These are phyloP conservation scores for Megaleporinus macrocephalus DNA, from an alignment of 2,113 vertebrate genomes.

Conservation along the genomic window DNA sequence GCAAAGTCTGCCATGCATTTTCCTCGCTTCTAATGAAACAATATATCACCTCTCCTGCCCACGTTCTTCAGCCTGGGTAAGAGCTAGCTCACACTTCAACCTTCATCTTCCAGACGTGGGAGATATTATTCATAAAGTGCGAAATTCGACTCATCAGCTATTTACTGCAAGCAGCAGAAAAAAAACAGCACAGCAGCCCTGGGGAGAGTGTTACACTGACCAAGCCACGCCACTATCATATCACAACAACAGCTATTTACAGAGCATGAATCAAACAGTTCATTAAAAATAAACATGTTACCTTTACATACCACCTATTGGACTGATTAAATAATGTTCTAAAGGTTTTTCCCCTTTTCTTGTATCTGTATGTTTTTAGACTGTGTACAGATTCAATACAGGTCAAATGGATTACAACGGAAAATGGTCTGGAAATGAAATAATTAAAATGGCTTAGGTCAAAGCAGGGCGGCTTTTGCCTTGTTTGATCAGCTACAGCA, in stretches of 20 bases:
- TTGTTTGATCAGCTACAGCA: background rate
- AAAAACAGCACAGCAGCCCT: background rate
- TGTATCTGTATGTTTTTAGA: background rate
- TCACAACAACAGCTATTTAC: constrained; percentile 5
- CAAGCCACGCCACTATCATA: background rate
- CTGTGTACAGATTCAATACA: background rate
- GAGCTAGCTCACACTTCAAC: constrained; percentile 43
- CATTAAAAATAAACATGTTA: background rate
- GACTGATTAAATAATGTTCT: background rate
- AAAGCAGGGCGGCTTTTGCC: background rate
- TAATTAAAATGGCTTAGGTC: background rate
- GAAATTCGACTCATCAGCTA: constrained; percentile 43
- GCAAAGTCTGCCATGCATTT: constrained; percentile 38
- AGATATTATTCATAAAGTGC: constrained; percentile 48
- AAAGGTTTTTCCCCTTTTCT: too few species aligned
- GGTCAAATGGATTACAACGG: background rate
- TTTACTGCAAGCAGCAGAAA: constrained; percentile 34
- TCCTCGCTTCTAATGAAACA: constrained; percentile 51
- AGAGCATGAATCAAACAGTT: background rate
- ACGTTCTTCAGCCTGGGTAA: constrained; percentile 28
- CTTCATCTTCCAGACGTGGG: constrained; percentile 51
- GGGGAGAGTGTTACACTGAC: background rate
- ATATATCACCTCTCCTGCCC: constrained; percentile 52
- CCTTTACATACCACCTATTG: background rate
- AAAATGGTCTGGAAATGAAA: background rate